Percentiles rank a stretch among this genome's conserved stretches.
phyloP scores from a whole-genome alignment of 2,797 vertebrate species.

The Microchirus variegatus region DNA sequence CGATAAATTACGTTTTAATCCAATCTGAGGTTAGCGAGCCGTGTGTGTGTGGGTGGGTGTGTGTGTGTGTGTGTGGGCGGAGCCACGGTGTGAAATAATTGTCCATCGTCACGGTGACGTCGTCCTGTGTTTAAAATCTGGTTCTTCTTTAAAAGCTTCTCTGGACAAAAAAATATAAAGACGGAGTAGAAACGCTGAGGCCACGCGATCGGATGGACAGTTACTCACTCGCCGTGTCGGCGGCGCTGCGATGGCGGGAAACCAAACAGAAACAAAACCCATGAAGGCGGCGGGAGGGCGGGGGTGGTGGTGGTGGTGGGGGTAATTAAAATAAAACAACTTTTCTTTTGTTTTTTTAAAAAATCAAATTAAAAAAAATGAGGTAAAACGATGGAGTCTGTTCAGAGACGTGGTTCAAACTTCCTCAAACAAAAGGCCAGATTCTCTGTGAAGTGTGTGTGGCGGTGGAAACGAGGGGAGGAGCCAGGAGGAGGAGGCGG shows the following conservation, averaged over 20 bases:
- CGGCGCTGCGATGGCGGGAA: constrained; percentile 32
- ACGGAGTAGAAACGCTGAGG: constrained; percentile 50
- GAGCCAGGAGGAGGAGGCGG: constrained; percentile 91
- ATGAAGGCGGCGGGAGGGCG: no score
- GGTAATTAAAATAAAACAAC: no score
- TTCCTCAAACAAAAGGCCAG: constrained; percentile 84
- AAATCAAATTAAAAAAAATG: constrained; percentile 82
- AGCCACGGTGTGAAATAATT: constrained; percentile 69
- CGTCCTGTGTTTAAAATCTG: constrained; percentile 60
- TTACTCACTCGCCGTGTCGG: constrained; percentile 47
- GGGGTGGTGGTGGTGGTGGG: no score
- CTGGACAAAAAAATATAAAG: constrained; percentile 67
- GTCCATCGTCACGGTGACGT: constrained; percentile 76
- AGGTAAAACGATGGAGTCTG: constrained; percentile 85
- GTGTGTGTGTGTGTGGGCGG: background rate
- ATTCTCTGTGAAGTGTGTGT: constrained; percentile 79
- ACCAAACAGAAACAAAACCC: background rate
- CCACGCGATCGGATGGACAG: constrained; percentile 58
- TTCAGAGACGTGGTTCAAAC: constrained; percentile 82
- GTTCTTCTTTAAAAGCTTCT: constrained; percentile 68
- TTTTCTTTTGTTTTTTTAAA: no score
- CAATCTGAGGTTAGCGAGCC: constrained; percentile 59
- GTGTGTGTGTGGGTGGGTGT: background rate
- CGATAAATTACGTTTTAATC: constrained; percentile 76
- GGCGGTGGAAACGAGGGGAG: constrained; percentile 82